These are phyloP conservation scores for Gallinago paraguaiae DNA, from an alignment of 2,113 vertebrate genomes.

Conservation along the genomic window DNA sequence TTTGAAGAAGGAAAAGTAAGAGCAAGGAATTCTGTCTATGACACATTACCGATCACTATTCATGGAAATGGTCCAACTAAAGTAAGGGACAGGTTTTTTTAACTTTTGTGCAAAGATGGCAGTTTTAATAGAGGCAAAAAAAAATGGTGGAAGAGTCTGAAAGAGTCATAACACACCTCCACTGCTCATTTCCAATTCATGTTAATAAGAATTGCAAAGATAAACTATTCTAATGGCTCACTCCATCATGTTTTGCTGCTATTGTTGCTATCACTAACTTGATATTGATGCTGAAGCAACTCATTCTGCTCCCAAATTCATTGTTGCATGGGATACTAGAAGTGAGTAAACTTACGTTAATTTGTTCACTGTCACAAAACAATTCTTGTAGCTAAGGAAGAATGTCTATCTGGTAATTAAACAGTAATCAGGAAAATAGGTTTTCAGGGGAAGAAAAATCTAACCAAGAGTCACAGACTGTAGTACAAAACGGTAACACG, in stretches of 20 bases:
- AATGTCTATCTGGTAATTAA: background rate
- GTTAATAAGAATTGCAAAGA: background rate
- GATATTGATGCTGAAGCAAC: background rate
- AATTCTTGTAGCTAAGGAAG: background rate
- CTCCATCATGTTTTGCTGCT: background rate
- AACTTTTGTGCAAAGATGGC: background rate
- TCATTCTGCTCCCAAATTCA: background rate
- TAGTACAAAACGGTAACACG: background rate
- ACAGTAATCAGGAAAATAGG: background rate
- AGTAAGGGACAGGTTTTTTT: slow-evolving; percentile 75
- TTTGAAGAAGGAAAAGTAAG: slow-evolving; percentile 90
- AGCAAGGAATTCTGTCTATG: slow-evolving; percentile 89
- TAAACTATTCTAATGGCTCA: background rate
- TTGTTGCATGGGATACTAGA: background rate
- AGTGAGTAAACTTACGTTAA: background rate
- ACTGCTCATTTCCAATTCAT: background rate
- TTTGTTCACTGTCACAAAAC: background rate
- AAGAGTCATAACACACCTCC: background rate
- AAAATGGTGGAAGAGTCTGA: background rate
- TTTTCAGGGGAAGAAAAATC: background rate
- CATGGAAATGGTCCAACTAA: slow-evolving; percentile 96
- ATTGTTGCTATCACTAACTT: background rate
- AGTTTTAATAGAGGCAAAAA: background rate
- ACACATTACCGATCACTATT: slow-evolving; percentile 87
- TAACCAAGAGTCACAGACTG: background rate